Evolutionary conservation across 2,888 invertebrate genomes (phyloP).

Genomic region (Archips crataeganus): DNA sequence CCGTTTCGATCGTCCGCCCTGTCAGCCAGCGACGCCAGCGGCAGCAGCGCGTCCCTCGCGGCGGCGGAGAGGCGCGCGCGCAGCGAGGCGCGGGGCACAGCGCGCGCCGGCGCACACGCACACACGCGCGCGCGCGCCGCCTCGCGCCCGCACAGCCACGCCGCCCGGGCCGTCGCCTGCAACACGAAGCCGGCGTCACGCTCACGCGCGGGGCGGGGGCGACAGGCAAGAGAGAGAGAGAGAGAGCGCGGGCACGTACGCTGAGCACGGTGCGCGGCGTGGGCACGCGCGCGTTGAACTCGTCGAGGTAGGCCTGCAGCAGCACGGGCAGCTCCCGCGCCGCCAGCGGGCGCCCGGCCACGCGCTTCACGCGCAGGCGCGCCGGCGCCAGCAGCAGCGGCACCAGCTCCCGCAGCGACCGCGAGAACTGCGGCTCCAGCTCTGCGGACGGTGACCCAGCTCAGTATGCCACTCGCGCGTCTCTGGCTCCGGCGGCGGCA

Average conservation of each 20-base stretch:
- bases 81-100: slow-evolving; percentile 15
- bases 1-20: background rate
- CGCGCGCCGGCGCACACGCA: background rate
- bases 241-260: background rate
- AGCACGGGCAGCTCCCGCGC: slow-evolving; percentile 95
- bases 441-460: slow-evolving; percentile 78
- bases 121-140: slow-evolving; percentile 18
- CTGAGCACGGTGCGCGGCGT: slow-evolving; percentile 89
- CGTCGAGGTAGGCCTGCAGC: slow-evolving; percentile 96
- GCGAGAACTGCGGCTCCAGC: slow-evolving; percentile 94
- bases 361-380: slow-evolving; percentile 94
- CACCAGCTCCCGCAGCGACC: slow-evolving; percentile 90
- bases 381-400: slow-evolving; percentile 93
- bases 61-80: slow-evolving; percentile 6
- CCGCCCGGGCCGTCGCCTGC: slow-evolving; percentile 13
- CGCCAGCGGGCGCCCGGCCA: slow-evolving; percentile 95
- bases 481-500: background rate
- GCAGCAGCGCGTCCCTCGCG: background rate
- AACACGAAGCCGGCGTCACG: background rate
- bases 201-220: no score
- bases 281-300: slow-evolving; percentile 96
- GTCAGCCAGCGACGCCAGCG: background rate
- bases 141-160: slow-evolving; percentile 22
- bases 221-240: no score
- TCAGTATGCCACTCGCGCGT: background rate